A percentile compares a stretch with the other conserved stretches of the same genome.
phyloP scores from a whole-genome alignment of 2,888 invertebrate species.

The Coenonympha glycerion region DNA sequence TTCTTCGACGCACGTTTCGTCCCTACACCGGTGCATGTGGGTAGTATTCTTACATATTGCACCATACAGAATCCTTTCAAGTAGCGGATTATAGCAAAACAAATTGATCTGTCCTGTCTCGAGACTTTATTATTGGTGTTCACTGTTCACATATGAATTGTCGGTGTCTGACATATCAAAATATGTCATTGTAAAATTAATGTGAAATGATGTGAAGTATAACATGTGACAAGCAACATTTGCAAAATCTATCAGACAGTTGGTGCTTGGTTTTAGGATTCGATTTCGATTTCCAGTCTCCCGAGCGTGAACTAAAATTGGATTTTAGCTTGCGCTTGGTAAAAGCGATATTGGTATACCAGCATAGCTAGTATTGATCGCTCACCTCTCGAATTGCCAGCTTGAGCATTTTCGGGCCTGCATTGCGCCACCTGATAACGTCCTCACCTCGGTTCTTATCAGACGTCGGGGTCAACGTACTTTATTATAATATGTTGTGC shows the following conservation, averaged over 20 bases:
- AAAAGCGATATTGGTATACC: constrained; percentile 15
- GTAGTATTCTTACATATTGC: too few species aligned
- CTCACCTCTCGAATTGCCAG: constrained; percentile 37
- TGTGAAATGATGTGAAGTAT: too few species aligned
- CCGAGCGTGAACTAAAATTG: not conserved
- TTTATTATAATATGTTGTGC: constrained; percentile 41
- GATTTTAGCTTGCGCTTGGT: constrained; percentile 4
- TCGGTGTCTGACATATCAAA: not conserved
- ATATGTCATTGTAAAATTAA: too few species aligned
- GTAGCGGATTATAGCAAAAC: too few species aligned
- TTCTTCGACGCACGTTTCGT: too few species aligned
- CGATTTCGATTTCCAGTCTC: not conserved
- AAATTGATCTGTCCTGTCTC: too few species aligned
- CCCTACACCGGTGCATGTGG: too few species aligned
- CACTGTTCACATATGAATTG: too few species aligned
- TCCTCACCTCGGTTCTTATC: constrained; percentile 52
- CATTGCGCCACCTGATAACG: constrained; percentile 67
- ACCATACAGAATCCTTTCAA: too few species aligned
- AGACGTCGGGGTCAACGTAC: constrained; percentile 49
- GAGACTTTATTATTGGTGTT: too few species aligned
- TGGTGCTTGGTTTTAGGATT: not conserved
- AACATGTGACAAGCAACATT: not conserved
- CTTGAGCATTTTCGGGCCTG: constrained; percentile 54
- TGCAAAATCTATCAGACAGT: not conserved
- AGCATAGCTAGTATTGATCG: constrained; percentile 44